Conservation (phyloP, 2,113 vertebrate species). For the Mormyrus iriodes region DNA sequence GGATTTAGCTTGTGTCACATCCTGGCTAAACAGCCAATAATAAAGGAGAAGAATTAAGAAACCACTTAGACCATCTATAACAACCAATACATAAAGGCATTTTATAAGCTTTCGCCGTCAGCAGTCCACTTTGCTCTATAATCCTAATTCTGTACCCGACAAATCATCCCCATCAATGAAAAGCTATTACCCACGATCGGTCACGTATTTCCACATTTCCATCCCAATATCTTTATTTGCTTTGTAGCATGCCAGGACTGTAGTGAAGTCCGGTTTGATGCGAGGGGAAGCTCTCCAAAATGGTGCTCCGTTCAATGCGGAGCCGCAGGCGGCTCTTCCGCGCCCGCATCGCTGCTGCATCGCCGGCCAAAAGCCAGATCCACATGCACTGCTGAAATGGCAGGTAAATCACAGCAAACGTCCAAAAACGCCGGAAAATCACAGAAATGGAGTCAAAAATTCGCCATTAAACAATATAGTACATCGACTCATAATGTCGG, state of each 20-base stretch:
- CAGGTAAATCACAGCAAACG: neutral
- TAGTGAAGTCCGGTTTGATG: neutral
- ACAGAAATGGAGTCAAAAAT: neutral
- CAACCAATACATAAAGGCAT: neutral
- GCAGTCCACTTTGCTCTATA: neutral
- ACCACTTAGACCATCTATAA: neutral
- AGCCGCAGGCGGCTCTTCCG: neutral
- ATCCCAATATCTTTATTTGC: neutral
- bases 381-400: neutral
- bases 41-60: neutral
- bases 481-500: neutral
- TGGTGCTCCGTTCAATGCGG: neutral
- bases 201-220: neutral
- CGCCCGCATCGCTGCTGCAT: neutral
- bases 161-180: neutral
- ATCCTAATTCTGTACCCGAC: neutral
- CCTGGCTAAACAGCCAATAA: neutral
- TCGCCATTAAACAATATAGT: neutral
- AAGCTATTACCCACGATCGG: neutral
- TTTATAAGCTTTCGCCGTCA: neutral
- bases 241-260: neutral
- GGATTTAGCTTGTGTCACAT: neutral
- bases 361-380: neutral
- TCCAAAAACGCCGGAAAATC: neutral
- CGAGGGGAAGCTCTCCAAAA: neutral